Percentiles rank a stretch among this genome's conserved stretches.
Evolutionary conservation across 37 sponge, comb jelly and placozoan species (phyloP).

Genomic region (Beroe ovata): DNA sequence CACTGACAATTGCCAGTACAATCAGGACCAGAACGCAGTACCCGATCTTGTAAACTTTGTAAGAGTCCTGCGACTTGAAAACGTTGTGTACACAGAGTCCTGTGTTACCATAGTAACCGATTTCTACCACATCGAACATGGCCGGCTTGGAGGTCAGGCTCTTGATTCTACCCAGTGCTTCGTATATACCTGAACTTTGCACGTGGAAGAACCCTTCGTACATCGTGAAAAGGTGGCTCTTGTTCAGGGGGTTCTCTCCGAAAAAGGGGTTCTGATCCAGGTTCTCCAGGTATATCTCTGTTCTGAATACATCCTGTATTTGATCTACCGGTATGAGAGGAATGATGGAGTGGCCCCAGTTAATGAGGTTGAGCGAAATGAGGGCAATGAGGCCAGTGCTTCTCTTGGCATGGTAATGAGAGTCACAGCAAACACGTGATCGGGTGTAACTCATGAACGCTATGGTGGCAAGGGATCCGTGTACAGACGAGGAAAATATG

Average conservation of each 20-base stretch:
- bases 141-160: not conserved
- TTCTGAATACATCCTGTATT: conserved; percentile 11
- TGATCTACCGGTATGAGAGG: not conserved
- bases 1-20: not conserved
- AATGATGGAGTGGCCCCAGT: not conserved
- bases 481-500: conserved; percentile 23
- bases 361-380: not conserved
- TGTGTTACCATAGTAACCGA: conserved; percentile 45
- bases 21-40: not conserved
- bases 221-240: not conserved
- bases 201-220: not conserved
- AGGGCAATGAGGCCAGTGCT: not conserved
- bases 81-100: conserved; percentile 12
- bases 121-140: not conserved
- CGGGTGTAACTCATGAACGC: not conserved
- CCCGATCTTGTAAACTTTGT: not conserved
- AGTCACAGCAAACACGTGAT: not conserved
- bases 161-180: not conserved
- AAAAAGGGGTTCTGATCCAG: conserved; percentile 28
- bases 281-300: not conserved
- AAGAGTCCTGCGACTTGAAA: not conserved
- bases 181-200: not conserved
- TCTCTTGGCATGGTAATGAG: not conserved
- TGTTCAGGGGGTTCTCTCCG: not conserved
- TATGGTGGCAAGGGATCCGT: conserved; percentile 3